A percentile compares a stretch with the other conserved stretches of the same genome.
Conservation (phyloP, 2,888 invertebrate genomes). For the Dimorphilus gyrociliatus region DNA sequence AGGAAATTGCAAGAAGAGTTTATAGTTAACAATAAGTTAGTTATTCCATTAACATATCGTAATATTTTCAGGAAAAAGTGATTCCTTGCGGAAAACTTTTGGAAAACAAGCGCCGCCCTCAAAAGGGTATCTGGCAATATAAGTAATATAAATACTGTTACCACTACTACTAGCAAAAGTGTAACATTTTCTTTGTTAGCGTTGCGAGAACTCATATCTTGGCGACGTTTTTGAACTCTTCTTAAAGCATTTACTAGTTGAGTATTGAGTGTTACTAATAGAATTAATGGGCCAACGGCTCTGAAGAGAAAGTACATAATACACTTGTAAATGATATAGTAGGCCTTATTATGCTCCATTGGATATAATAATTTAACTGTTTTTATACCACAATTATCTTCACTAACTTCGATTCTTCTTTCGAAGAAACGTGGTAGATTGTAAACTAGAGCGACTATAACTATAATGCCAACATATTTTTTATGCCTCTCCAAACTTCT, state of each 20-base stretch:
- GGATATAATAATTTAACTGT: too few species aligned
- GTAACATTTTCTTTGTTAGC: constrained; percentile 10
- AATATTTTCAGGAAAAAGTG: constrained; percentile 1
- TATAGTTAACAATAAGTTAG: constrained; percentile 9
- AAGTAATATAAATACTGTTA: constrained; percentile 10
- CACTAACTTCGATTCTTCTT: constrained; percentile 5
- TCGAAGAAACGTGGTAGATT: constrained; percentile 14
- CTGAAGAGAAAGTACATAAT: constrained; percentile 14
- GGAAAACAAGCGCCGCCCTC: constrained; percentile 6
- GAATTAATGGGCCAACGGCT: constrained; percentile 11
- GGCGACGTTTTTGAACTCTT: constrained; percentile 5
- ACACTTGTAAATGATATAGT: constrained; percentile 14
- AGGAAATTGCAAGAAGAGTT: constrained; percentile 12
- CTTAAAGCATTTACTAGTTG: constrained; percentile 10
- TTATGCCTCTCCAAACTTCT: constrained; percentile 9
- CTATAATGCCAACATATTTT: constrained; percentile 6
- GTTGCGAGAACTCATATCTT: too few species aligned
- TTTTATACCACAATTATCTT: constrained; percentile 3
- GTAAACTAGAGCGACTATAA: constrained; percentile 10
- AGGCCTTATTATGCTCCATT: constrained; percentile 6
- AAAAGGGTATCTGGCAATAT: constrained; percentile 8
- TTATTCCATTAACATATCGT: constrained; percentile 6
- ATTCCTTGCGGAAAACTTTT: constrained; percentile 6
- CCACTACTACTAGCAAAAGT: constrained; percentile 9
- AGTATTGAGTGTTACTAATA: constrained; percentile 10